A percentile compares a stretch with the other conserved stretches of the same genome.
These are phyloP conservation scores for Hippocampus abdominalis DNA, from an alignment of 2,113 vertebrate genomes.

Conservation along the genomic window DNA sequence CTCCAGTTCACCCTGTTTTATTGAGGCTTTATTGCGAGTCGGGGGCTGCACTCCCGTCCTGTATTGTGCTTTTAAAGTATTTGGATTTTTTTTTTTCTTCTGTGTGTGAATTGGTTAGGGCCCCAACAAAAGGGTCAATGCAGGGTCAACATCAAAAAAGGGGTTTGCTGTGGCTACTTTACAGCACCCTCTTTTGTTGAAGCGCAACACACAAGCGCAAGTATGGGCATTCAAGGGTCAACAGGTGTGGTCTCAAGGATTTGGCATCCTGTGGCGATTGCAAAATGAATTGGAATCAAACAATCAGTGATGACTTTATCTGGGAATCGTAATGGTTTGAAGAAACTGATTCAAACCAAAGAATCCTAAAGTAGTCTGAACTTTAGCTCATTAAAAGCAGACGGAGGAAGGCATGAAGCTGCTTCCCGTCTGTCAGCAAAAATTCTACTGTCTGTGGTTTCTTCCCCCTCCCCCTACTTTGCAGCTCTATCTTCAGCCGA, in stretches of 20 bases:
- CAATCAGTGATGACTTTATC: slow-evolving; percentile 3
- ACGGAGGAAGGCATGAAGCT: slow-evolving; percentile 18
- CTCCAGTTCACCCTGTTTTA: slow-evolving; percentile 70
- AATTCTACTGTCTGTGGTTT: slow-evolving; percentile 30
- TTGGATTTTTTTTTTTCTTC: slow-evolving; percentile 52
- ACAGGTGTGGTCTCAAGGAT: slow-evolving; percentile 63
- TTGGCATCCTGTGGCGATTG: slow-evolving; percentile 19
- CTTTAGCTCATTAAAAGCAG: slow-evolving; percentile 26
- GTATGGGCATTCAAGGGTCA: slow-evolving; percentile 55
- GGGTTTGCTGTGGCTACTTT: slow-evolving; percentile 51
- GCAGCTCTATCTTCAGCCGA: slow-evolving; percentile 42
- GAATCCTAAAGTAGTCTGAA: slow-evolving; percentile 5
- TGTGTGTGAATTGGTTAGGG: slow-evolving; percentile 62
- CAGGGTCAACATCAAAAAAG: slow-evolving; percentile 68
- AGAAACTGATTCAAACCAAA: slow-evolving; percentile 17
- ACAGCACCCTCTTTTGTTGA: slow-evolving; percentile 60
- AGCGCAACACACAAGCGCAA: slow-evolving; percentile 49
- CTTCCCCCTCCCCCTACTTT: slow-evolving; percentile 7
- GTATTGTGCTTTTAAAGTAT: slow-evolving; percentile 62
- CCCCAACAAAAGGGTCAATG: slow-evolving; percentile 67
- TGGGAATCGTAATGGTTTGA: not conserved
- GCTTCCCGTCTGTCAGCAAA: slow-evolving; percentile 47
- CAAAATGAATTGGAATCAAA: slow-evolving; percentile 20
- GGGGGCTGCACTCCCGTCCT: slow-evolving; percentile 49
- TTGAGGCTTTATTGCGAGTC: slow-evolving; percentile 51